These are phyloP conservation scores for Scaptomyza pallida DNA, from an alignment of 1,140 invertebrate genomes.

Conservation along the genomic window DNA sequence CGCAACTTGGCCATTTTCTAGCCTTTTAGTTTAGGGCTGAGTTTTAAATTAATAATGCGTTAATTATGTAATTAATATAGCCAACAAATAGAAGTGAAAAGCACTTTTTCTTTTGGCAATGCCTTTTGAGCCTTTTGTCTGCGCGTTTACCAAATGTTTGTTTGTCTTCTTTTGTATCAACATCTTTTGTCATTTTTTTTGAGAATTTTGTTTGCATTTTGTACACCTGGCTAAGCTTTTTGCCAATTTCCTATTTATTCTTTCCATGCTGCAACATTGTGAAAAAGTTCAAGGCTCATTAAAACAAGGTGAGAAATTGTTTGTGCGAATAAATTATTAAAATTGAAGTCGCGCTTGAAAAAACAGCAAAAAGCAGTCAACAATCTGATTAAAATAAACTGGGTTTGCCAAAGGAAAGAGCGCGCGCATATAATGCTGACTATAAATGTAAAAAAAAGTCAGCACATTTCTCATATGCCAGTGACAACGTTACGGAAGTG, in stretches of 20 bases:
- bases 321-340: constrained; percentile 74
- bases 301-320: constrained; percentile 65
- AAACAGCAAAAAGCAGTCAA: constrained; percentile 28
- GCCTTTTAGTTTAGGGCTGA: constrained; percentile 31
- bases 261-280: constrained; percentile 15
- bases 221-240: too few species aligned
- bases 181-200: constrained; percentile 56
- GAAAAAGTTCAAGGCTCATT: constrained; percentile 72
- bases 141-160: too few species aligned
- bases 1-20: constrained; percentile 4
- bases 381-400: constrained; percentile 60
- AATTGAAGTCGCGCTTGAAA: constrained; percentile 49
- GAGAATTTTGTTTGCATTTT: too few species aligned
- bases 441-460: constrained; percentile 62
- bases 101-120: not conserved
- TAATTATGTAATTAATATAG: constrained; percentile 73
- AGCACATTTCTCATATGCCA: constrained; percentile 63
- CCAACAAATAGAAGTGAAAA: constrained; percentile 5
- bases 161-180: too few species aligned
- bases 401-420: constrained; percentile 6
- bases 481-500: constrained; percentile 52
- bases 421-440: constrained; percentile 39
- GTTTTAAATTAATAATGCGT: constrained; percentile 76
- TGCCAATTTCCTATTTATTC: too few species aligned
- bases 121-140: too few species aligned